These are phyloP conservation scores for Megalops atlanticus DNA, from an alignment of 2,113 vertebrate species.

Conservation along the genomic window DNA sequence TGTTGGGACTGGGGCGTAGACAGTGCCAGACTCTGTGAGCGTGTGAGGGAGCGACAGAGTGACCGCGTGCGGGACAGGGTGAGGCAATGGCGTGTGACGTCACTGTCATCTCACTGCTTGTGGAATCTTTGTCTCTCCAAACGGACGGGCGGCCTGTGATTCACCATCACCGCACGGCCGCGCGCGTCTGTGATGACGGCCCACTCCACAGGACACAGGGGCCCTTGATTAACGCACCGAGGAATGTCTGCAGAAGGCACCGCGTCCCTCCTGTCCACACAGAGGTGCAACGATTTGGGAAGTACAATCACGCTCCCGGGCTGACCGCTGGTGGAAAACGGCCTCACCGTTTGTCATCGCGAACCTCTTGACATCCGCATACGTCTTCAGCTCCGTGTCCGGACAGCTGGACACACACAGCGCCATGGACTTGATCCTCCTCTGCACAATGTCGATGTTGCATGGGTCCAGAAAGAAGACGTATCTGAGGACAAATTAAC, in stretches of 20 bases:
- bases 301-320: background rate
- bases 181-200: constrained; percentile 26
- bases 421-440: constrained; percentile 90
- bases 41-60: constrained; percentile 23
- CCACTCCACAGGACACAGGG: too few species aligned
- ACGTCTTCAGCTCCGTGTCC: constrained; percentile 78
- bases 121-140: constrained; percentile 32
- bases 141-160: constrained; percentile 27
- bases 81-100: constrained; percentile 23
- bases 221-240: too few species aligned
- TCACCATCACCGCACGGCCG: constrained; percentile 39
- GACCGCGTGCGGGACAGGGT: constrained; percentile 23
- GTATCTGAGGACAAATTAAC: constrained; percentile 69
- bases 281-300: too few species aligned
- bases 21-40: constrained; percentile 9
- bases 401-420: constrained; percentile 92
- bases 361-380: constrained; percentile 88
- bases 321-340: background rate
- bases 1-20: constrained; percentile 24
- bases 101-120: constrained; percentile 20
- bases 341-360: constrained; percentile 87
- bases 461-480: constrained; percentile 98
- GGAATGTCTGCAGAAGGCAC: too few species aligned
- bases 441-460: constrained; percentile 87
- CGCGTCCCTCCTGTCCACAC: too few species aligned